A percentile compares a stretch with the other conserved stretches of the same genome.
Conservation (phyloP, 2,797 vertebrate species). For the Stomatorhinus walkeri region DNA sequence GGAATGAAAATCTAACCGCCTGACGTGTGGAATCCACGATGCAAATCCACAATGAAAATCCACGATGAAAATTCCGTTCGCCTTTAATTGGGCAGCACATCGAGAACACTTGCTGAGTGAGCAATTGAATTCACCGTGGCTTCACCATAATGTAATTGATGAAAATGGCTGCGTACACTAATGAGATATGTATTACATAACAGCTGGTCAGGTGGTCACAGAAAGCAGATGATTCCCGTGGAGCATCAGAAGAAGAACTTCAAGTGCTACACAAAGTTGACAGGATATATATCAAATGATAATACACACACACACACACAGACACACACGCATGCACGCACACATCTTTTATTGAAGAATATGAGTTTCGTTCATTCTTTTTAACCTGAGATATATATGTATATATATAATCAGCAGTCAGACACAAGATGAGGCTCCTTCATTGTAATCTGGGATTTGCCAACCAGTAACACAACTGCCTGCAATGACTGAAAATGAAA, state of each 20-base stretch:
- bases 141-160: background rate
- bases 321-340: background rate
- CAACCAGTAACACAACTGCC: background rate
- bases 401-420: background rate
- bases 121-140: background rate
- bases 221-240: background rate
- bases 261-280: background rate
- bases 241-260: background rate
- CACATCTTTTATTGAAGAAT: background rate
- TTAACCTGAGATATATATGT: background rate
- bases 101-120: background rate
- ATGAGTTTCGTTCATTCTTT: background rate
- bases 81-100: background rate
- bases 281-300: background rate
- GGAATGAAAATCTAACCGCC: background rate
- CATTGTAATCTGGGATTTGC: conserved; percentile 5
- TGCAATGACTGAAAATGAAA: background rate
- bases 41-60: background rate
- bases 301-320: background rate
- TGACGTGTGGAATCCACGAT: background rate
- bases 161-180: conserved; percentile 11
- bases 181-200: background rate
- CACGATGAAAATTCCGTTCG: background rate
- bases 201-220: background rate
- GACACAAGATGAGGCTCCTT: background rate